Conservation (phyloP, 2,113 vertebrate species). For the Salvator merianae region DNA sequence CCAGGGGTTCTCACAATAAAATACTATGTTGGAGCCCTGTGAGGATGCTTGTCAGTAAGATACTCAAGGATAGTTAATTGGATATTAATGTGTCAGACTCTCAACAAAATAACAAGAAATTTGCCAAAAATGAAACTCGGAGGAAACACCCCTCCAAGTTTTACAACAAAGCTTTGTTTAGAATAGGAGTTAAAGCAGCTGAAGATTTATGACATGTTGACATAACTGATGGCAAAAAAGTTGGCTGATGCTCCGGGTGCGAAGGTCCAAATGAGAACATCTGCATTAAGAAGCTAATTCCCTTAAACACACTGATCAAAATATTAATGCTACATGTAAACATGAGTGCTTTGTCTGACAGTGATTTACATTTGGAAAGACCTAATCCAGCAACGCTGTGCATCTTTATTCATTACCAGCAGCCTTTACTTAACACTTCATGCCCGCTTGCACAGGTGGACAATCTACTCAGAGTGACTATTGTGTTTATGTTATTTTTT, state of each 20-base stretch:
- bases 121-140: constrained; percentile 73
- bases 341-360: constrained; percentile 83
- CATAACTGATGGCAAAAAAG: constrained; percentile 76
- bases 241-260: constrained; percentile 74
- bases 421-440: constrained; percentile 87
- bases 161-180: constrained; percentile 77
- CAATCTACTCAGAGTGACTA: constrained; percentile 76
- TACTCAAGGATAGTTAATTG: constrained; percentile 70
- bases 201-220: constrained; percentile 85
- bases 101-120: constrained; percentile 72
- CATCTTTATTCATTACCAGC: constrained; percentile 84
- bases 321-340: constrained; percentile 88
- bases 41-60: constrained; percentile 69
- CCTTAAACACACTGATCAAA: constrained; percentile 89
- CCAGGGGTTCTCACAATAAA: constrained; percentile 49
- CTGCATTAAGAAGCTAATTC: constrained; percentile 88
- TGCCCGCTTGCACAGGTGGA: constrained; percentile 88
- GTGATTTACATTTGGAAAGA: constrained; percentile 84
- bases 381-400: constrained; percentile 80
- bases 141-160: constrained; percentile 69
- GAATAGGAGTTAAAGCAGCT: constrained; percentile 70
- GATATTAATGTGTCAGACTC: constrained; percentile 76
- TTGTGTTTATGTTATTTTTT: constrained; percentile 92
- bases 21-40: constrained; percentile 49
- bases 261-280: constrained; percentile 77